Conservation (phyloP, 2,797 vertebrate species). For the Scolopax bukidnonensis region DNA sequence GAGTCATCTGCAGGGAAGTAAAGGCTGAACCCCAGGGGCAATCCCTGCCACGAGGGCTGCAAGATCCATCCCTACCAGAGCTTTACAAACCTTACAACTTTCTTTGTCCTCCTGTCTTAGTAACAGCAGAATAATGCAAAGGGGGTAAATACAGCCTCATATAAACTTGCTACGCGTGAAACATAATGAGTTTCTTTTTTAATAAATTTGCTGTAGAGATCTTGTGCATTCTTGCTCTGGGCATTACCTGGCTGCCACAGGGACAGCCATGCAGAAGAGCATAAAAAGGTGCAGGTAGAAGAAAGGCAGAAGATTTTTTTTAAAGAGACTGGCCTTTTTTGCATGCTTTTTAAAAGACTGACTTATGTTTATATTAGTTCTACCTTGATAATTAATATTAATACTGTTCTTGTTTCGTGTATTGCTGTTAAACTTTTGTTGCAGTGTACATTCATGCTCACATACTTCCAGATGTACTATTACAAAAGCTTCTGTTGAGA, state of each 20-base stretch:
- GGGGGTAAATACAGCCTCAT: neutral
- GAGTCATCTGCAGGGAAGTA: neutral
- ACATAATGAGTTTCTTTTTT: neutral
- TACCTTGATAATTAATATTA: neutral
- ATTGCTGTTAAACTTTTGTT: neutral
- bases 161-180: neutral
- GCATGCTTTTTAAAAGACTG: neutral
- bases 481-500: neutral
- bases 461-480: neutral
- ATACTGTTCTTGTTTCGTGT: neutral
- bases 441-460: neutral
- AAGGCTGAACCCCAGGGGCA: neutral
- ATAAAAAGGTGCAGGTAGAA: neutral
- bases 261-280: neutral
- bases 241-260: neutral
- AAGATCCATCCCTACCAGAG: neutral
- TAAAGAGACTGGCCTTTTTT: neutral
- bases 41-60: fast-evolving
- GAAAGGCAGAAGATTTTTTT: neutral
- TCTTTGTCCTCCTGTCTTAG: neutral
- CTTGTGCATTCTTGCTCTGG: neutral
- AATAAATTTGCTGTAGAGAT: neutral
- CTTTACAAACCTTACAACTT: neutral
- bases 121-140: neutral
- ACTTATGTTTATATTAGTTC: neutral